phyloP scores from a whole-genome alignment of 1,140 invertebrate species.

The Mercenaria mercenaria region DNA sequence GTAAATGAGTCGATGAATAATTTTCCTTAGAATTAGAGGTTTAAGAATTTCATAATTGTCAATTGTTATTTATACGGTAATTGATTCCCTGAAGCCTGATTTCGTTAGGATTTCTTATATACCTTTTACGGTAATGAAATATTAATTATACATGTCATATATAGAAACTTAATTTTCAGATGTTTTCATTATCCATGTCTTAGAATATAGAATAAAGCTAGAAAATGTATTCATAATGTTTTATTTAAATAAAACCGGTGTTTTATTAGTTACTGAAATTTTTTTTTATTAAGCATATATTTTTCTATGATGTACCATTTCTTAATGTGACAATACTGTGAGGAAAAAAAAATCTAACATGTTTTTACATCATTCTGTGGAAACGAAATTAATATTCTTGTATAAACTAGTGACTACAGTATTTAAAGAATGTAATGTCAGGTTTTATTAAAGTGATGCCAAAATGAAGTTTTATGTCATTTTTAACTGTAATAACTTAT shows the following conservation, averaged over 20 bases:
- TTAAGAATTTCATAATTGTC: too few species aligned
- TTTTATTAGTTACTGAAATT: neutral
- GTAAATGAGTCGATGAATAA: too few species aligned
- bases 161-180: neutral
- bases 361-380: neutral
- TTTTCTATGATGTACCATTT: neutral
- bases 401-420: too few species aligned
- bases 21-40: too few species aligned
- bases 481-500: too few species aligned
- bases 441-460: too few species aligned
- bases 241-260: neutral
- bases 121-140: neutral
- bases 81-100: too few species aligned
- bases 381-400: too few species aligned
- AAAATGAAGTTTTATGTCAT: too few species aligned
- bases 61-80: too few species aligned
- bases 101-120: neutral
- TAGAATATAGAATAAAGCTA: neutral
- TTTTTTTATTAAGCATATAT: neutral
- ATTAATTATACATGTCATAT: neutral
- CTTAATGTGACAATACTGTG: neutral
- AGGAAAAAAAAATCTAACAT: neutral
- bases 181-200: neutral
- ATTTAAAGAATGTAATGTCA: too few species aligned
- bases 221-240: neutral